Evolutionary conservation across 2,888 invertebrate genomes (phyloP).

Genomic region (Drosophila dives): DNA sequence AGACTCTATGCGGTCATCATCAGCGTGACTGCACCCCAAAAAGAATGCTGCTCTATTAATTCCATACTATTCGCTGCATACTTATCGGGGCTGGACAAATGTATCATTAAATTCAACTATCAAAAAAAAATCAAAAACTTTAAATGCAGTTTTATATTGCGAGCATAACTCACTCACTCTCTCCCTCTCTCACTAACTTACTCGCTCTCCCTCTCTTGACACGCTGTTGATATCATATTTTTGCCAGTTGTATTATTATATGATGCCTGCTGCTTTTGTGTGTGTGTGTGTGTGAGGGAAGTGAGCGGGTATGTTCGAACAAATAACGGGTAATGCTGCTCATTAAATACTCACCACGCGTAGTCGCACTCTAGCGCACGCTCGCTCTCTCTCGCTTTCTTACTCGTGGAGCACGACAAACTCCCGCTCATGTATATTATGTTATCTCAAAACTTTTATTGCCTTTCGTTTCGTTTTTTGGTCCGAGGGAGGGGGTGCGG

Average conservation of each 20-base stretch:
- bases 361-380: slow-evolving; percentile 27
- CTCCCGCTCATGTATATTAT: slow-evolving; percentile 58
- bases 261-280: slow-evolving; percentile 56
- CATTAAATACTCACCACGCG: slow-evolving; percentile 53
- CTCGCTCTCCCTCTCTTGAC: slow-evolving; percentile 45
- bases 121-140: slow-evolving; percentile 16
- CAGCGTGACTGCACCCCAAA: neutral
- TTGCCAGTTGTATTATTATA: slow-evolving; percentile 75
- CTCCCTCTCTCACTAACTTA: slow-evolving; percentile 7
- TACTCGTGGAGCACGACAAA: slow-evolving; percentile 24
- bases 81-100: slow-evolving; percentile 46
- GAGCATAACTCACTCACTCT: slow-evolving; percentile 5
- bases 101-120: slow-evolving; percentile 10
- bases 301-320: slow-evolving; percentile 17
- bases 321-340: slow-evolving; percentile 66
- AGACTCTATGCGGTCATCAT: slow-evolving; percentile 44
- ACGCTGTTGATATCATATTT: slow-evolving; percentile 82
- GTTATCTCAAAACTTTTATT: slow-evolving; percentile 73
- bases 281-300: neutral
- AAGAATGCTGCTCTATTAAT: neutral
- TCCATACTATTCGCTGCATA: slow-evolving; percentile 38
- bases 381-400: slow-evolving; percentile 20
- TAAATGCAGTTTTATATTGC: slow-evolving; percentile 29
- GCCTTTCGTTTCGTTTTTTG: slow-evolving; percentile 46
- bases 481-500: slow-evolving; percentile 60